phyloP scores from a whole-genome alignment of 2,888 invertebrate genomes.

The Schizotus pectinicornis region DNA sequence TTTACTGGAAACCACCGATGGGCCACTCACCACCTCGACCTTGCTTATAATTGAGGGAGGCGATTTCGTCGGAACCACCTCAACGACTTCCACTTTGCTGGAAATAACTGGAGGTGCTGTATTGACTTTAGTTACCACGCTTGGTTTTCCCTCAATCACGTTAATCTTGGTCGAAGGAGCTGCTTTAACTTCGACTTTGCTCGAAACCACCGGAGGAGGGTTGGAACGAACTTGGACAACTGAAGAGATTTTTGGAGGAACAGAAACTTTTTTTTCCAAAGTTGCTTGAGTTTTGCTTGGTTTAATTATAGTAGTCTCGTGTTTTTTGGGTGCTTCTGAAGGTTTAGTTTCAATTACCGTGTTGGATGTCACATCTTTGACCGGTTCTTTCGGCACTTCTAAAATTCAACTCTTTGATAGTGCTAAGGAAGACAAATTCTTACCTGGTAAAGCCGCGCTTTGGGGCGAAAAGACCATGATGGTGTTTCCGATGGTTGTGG shows the following conservation, averaged over 20 bases:
- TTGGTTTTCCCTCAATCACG: conserved; percentile 44
- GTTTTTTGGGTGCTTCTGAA: conserved; percentile 28
- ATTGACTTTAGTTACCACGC: conserved; percentile 13
- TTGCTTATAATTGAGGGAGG: conserved; percentile 49
- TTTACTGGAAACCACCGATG: conserved; percentile 62
- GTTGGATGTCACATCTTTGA: conserved; percentile 44
- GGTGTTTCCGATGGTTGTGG: conserved; percentile 92
- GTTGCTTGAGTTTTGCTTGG: conserved; percentile 58
- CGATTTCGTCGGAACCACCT: conserved; percentile 55
- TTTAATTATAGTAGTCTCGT: conserved; percentile 50
- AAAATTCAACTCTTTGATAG: conserved; percentile 6
- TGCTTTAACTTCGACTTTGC: conserved; percentile 65
- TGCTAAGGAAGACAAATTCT: neutral
- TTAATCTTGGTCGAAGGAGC: conserved; percentile 59
- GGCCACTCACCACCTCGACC: conserved; percentile 53
- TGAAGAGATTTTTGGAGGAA: conserved; percentile 50
- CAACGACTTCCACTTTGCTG: conserved; percentile 52
- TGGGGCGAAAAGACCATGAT: conserved; percentile 94
- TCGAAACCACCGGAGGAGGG: conserved; percentile 50
- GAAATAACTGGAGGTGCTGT: conserved; percentile 48
- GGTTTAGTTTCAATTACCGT: conserved; percentile 54
- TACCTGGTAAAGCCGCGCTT: conserved; percentile 76
- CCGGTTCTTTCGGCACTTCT: conserved; percentile 32
- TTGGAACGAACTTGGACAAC: conserved; percentile 48
- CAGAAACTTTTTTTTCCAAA: conserved; percentile 60